phyloP scores from a whole-genome alignment of 64 coral and sea anemone species.

The Catalaphyllia jardinei region DNA sequence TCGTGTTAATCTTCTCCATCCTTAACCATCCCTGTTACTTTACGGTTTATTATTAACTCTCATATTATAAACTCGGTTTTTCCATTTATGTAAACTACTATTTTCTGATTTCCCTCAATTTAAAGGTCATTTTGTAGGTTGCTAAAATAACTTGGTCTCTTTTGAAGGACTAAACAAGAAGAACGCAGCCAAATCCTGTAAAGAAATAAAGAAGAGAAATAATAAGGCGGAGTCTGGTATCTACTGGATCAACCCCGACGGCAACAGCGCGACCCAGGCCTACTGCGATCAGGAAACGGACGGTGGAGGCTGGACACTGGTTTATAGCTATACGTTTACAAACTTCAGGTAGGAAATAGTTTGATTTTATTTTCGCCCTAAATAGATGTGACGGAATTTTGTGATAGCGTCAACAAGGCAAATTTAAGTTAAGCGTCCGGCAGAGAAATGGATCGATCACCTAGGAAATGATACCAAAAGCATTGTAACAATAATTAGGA shows the following conservation, averaged over 20 bases:
- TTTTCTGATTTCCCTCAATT: background rate
- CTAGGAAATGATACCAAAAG: no score
- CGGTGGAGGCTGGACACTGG: conserved; percentile 58
- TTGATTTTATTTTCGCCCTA: no score
- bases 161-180: conserved; percentile 5
- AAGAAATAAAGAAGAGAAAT: conserved; percentile 8
- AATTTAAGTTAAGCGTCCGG: no score
- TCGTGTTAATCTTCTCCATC: no score
- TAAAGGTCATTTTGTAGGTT: no score
- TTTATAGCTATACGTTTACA: conserved; percentile 52
- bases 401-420: no score
- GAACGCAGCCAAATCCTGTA: conserved; percentile 27
- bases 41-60: no score
- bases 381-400: no score
- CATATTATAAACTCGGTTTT: no score
- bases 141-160: no score
- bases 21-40: background rate
- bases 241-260: conserved; percentile 37
- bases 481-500: no score
- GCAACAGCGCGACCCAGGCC: background rate
- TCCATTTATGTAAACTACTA: background rate
- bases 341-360: conserved; percentile 19
- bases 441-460: no score
- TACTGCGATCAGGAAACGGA: conserved; percentile 41
- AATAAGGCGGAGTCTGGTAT: background rate